Evolutionary conservation across 2,113 vertebrate genomes (phyloP).

Genomic region (Bothrops jararaca): DNA sequence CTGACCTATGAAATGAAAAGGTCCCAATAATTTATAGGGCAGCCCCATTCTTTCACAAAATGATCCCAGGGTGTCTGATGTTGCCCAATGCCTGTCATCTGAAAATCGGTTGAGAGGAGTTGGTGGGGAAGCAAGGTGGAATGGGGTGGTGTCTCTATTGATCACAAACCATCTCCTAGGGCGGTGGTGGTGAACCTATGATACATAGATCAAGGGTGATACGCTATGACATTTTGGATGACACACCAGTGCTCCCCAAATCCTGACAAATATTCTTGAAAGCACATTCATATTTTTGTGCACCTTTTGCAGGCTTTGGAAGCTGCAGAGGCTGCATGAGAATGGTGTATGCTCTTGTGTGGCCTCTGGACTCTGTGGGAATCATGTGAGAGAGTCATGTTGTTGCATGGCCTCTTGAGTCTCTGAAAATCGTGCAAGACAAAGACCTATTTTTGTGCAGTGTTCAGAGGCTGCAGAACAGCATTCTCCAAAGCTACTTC

Average conservation of each 20-base stretch:
- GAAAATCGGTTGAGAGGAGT: neutral
- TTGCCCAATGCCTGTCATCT: neutral
- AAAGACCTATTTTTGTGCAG: neutral
- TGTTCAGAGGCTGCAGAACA: neutral
- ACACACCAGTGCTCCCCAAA: neutral
- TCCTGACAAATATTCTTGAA: neutral
- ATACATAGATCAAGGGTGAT: neutral
- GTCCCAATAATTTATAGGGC: neutral
- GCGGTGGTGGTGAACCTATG: neutral
- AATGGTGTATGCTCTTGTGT: neutral
- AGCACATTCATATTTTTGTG: neutral
- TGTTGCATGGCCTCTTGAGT: neutral
- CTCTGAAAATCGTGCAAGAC: neutral
- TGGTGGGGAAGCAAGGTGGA: neutral
- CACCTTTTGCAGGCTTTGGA: neutral
- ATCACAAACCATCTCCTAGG: neutral
- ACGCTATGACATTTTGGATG: neutral
- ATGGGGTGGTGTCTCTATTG: neutral
- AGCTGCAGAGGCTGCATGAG: neutral
- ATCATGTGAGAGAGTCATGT: neutral
- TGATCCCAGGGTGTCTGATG: neutral
- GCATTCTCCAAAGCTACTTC: neutral
- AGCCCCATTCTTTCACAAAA: neutral
- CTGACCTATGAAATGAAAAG: neutral
- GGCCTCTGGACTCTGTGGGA: neutral